Evolutionary conservation across 2,888 invertebrate genomes (phyloP), one percentile per base, ranked within the genome.

Genomic region (Ophion costatus): DNA sequence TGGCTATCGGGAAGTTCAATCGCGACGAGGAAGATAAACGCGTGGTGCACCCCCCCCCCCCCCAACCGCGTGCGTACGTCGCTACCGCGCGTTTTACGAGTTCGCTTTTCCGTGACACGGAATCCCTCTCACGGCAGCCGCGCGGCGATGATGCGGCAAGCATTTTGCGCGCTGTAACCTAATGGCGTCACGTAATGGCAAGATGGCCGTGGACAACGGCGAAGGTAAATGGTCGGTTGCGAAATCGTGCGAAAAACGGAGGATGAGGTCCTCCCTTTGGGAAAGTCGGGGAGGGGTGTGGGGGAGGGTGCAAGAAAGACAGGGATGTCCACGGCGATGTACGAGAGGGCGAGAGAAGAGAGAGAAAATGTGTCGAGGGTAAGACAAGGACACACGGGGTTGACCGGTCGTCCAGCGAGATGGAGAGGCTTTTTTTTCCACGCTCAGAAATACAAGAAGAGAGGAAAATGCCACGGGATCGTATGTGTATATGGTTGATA

Each of bases 401-500:
- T 57, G 84, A 82, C 61, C 71, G 84, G 80, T 85, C 83, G 66
- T 69, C 75, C 63, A 45, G 70, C 74, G 82, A 80, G 82, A 83
- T 77, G 80, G 59, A 83, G 80, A 83, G 80, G 77, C 70, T 67
- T 74, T 80, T 75, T 17, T 51, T 51, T 42, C 69, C 63, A 73
- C 45, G 66, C 61, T 67, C 67, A 45, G 80, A 38, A 79, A 75
- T 63, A 87, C 86, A 88, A 87, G 88, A 87, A 89, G 84, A 88
- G 87, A 87, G 70, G 63, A 69, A 74, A 66, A 67, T 29, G 33
- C 57, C 56, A 66, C 33, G 45, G 1, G 10, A 0, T 51, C 51
- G 24, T 22, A 45, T 57, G 24, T 33, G 51, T 67, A 33, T 80
- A 64, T 64, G 20, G 61, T 80, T 80, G 84, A 83, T 82, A 87